These are phyloP conservation scores for Lepilemur ruficaudatus DNA, from an alignment of 2,797 vertebrate species.

Conservation along the genomic window DNA sequence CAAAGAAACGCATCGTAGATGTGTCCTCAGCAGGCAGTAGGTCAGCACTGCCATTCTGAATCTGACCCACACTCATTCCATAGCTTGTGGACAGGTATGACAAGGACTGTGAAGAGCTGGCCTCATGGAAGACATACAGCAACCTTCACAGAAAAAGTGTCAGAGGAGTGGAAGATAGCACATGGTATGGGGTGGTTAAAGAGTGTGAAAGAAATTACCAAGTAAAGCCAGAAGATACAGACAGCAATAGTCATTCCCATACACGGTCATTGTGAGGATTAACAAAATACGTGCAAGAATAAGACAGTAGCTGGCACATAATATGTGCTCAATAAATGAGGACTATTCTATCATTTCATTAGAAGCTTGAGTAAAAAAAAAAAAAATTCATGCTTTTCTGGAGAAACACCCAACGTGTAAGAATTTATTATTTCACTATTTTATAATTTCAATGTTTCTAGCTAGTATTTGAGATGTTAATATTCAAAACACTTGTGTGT, in stretches of 20 bases:
- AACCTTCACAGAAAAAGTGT: not conserved
- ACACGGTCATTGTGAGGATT: not conserved
- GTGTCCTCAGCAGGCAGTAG: not conserved
- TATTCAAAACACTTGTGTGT: slow-evolving; percentile 18
- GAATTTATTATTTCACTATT: slow-evolving; percentile 5
- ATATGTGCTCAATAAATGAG: not conserved
- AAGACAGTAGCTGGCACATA: not conserved
- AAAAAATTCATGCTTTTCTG: not conserved
- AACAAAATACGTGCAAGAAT: not conserved
- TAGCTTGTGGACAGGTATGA: not conserved
- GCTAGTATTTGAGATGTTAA: slow-evolving; percentile 47
- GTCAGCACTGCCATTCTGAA: not conserved
- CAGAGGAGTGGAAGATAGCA: not conserved
- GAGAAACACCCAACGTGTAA: slow-evolving; percentile 33
- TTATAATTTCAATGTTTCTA: slow-evolving; percentile 44
- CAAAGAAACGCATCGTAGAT: not conserved
- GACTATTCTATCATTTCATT: not conserved
- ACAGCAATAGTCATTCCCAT: not conserved
- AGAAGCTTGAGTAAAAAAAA: not conserved
- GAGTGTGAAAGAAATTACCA: not conserved
- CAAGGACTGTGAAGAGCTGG: not conserved
- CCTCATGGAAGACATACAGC: not conserved
- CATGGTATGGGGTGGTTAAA: not conserved
- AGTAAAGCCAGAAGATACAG: not conserved
- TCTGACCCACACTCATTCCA: too few relatives aligned